Evolutionary conservation across 1,140 invertebrate species (phyloP), one percentile per base, ranked within the genome.

Genomic region (Pseudomyrmex flavicornis): DNA sequence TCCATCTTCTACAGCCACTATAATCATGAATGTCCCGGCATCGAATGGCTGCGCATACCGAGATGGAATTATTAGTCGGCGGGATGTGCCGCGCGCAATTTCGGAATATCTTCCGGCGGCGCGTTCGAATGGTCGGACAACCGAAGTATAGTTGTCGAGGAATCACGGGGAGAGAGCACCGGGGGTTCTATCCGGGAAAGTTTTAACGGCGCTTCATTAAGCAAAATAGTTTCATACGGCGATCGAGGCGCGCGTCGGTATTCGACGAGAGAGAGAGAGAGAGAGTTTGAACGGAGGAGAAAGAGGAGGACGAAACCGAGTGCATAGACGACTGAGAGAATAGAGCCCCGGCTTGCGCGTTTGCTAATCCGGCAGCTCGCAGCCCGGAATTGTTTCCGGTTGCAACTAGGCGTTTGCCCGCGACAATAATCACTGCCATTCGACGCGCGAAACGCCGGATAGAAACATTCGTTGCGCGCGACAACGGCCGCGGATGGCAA

Each of bases 151-250:
- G 82, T 54, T 50, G 58, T 79, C 80, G 85, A 72, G 82, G 82
- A 15, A 70, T 8, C 35, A 68, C 85, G 85, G 84, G 88, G 79
- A 72, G 82, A 77, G 75, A 44, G 13, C 12, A 15, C 2, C 85
- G 9, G 85, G 52, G 48, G 61, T 90, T 84, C 91, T 93, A 92
- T 92, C 89, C 86, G 83, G 44, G 88, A 92, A 94, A 93, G 93
- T 93, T 94, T 89, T 89, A 93, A 93, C 85, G 90, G 85, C 84
- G 84, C 89, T 91, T 92, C 89, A 90, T 92, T 90, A 91, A 88
- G 83, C 79, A 91, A 93, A 93, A 93, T 93, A 93, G 92, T 93
- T 91, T 91, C 82, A 62, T 72, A 59, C 22, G 79, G 15, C 22
- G 63, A 79, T 70, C 61, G 63, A 9, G 12, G 26, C 44, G 54